Evolutionary conservation across 1,140 invertebrate genomes (phyloP).

Genomic region (Drosophila biarmipes): DNA sequence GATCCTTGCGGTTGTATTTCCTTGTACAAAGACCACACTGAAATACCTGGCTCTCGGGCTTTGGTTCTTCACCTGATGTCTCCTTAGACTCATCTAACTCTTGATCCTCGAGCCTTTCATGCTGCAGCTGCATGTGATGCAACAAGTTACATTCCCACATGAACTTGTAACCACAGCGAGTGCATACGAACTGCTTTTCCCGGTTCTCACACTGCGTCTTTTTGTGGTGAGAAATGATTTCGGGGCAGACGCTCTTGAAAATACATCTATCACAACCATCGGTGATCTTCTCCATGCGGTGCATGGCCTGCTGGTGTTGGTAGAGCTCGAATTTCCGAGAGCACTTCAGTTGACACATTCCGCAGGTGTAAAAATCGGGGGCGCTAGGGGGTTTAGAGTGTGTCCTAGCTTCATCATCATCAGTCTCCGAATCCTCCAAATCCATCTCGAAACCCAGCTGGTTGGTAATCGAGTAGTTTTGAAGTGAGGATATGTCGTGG

Average conservation of each 20-base stretch:
- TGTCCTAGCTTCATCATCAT: conserved; percentile 32
- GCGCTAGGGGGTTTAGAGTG: conserved; percentile 28
- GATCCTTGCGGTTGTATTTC: conserved; percentile 86
- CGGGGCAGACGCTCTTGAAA: conserved; percentile 66
- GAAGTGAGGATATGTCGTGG: conserved; percentile 38
- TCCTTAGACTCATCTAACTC: conserved; percentile 14
- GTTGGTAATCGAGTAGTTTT: conserved; percentile 79
- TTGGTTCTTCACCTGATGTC: conserved; percentile 45
- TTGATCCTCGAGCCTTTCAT: conserved; percentile 49
- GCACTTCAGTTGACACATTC: conserved; percentile 85
- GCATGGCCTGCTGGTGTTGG: conserved; percentile 76
- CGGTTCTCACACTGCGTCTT: conserved; percentile 59
- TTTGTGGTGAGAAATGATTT: conserved; percentile 66
- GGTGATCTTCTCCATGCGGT: conserved; percentile 62
- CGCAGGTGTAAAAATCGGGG: conserved; percentile 83
- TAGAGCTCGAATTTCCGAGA: conserved; percentile 74
- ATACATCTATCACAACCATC: conserved; percentile 68
- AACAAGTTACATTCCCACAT: conserved; percentile 85
- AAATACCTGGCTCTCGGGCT: conserved; percentile 78
- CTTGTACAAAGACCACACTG: conserved; percentile 85
- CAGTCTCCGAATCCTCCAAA: conserved; percentile 78
- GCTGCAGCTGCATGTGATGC: conserved; percentile 84
- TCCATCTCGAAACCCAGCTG: conserved; percentile 71
- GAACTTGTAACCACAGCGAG: conserved; percentile 85
- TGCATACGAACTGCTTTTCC: conserved; percentile 83